A percentile compares a stretch with the other conserved stretches of the same genome.
Conservation (phyloP, 2,113 vertebrate genomes). For the Tetraodon nigroviridis region DNA sequence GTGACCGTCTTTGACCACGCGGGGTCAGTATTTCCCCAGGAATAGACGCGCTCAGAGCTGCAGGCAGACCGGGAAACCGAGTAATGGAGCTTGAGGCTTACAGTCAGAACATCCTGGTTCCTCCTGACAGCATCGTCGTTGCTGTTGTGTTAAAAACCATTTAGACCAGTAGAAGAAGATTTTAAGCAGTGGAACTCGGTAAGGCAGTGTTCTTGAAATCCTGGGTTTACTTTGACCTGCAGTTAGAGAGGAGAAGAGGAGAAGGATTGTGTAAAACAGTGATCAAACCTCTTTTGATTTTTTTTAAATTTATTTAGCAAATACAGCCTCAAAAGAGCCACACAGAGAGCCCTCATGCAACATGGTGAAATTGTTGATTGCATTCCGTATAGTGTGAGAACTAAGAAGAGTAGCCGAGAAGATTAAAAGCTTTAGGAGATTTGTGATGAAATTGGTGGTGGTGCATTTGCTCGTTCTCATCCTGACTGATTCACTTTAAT, state of each 20-base stretch:
- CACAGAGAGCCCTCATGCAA: not conserved
- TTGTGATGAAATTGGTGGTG: conserved; percentile 16
- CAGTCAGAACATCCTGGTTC: conserved; percentile 9
- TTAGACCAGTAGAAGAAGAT: conserved; percentile 35
- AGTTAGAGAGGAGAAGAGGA: conserved; percentile 2
- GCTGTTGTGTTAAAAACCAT: conserved; percentile 33
- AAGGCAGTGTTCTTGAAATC: conserved; percentile 49
- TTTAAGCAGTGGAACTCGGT: conserved; percentile 36
- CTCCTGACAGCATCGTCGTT: conserved; percentile 22
- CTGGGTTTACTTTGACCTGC: conserved; percentile 68
- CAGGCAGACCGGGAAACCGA: conserved; percentile 20
- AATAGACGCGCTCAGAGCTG: conserved; percentile 21
- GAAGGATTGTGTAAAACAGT: conserved; percentile 1
- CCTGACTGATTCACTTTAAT: conserved; percentile 18
- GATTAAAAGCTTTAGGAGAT: conserved; percentile 17
- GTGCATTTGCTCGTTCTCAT: conserved; percentile 14
- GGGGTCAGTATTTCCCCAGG: conserved; percentile 58
- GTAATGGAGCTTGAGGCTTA: conserved; percentile 15
- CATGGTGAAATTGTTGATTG: too few relatives aligned
- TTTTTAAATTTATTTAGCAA: too few relatives aligned
- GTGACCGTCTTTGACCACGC: conserved; percentile 42
- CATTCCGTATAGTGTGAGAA: not conserved
- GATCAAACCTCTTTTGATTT: not conserved
- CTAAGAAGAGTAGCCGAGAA: not conserved
- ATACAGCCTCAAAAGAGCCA: not conserved